These are phyloP conservation scores for Leptestheria dahalacensis DNA, from an alignment of 1,140 invertebrate genomes.

Conservation along the genomic window DNA sequence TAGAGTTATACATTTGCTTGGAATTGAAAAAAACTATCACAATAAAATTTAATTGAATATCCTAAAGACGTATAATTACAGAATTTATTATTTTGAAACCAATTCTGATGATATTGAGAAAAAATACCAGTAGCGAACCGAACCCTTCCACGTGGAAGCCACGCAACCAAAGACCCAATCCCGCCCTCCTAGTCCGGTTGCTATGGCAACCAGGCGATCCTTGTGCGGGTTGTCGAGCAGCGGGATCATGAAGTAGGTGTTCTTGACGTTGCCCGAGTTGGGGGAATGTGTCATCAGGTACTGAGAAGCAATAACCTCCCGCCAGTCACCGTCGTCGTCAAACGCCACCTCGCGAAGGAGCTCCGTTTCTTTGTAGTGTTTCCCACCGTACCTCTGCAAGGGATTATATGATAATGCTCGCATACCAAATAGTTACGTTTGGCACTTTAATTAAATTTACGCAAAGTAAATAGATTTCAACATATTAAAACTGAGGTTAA, in stretches of 20 bases:
- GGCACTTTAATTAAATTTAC: too few species aligned
- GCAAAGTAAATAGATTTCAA: too few species aligned
- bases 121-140: slow-evolving; percentile 48
- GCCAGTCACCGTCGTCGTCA: slow-evolving; percentile 30
- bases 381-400: slow-evolving; percentile 21
- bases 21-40: too few species aligned
- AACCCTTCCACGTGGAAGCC: slow-evolving; percentile 33
- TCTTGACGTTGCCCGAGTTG: slow-evolving; percentile 19
- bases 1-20: too few species aligned
- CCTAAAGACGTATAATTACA: too few species aligned
- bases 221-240: slow-evolving; percentile 35
- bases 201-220: slow-evolving; percentile 37
- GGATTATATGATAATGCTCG: too few species aligned
- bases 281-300: slow-evolving; percentile 26
- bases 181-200: slow-evolving; percentile 41
- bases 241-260: slow-evolving; percentile 42
- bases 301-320: slow-evolving; percentile 30
- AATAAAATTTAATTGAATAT: too few species aligned
- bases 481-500: too few species aligned
- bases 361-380: slow-evolving; percentile 17
- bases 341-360: slow-evolving; percentile 17
- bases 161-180: slow-evolving; percentile 59
- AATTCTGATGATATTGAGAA: too few species aligned
- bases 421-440: too few species aligned
- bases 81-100: too few species aligned